A percentile compares a stretch with the other conserved stretches of the same genome.
These are phyloP conservation scores for Hycleus phaleratus DNA, from an alignment of 1,140 invertebrate species.

Conservation along the genomic window DNA sequence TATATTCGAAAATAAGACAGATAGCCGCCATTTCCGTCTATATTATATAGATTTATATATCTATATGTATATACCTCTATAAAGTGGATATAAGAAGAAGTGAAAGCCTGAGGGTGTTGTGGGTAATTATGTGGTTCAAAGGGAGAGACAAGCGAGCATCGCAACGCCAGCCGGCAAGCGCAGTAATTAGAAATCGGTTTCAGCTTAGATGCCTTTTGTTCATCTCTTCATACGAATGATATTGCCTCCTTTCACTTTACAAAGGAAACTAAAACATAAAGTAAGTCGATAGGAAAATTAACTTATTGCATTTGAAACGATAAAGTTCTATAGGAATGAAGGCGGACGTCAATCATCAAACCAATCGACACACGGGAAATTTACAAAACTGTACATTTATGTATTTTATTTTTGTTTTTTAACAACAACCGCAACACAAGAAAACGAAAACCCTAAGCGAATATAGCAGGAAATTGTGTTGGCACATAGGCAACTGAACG, in stretches of 20 bases:
- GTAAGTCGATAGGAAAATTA: slow-evolving; percentile 17
- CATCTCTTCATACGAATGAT: slow-evolving; percentile 19
- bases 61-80: too few relatives aligned
- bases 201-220: slow-evolving; percentile 21
- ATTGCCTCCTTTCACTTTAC: slow-evolving; percentile 14
- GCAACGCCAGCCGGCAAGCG: slow-evolving; percentile 19
- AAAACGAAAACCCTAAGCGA: too few relatives aligned
- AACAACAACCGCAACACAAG: too few relatives aligned
- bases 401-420: too few relatives aligned
- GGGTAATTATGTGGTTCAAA: slow-evolving; percentile 33
- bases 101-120: slow-evolving; percentile 25
- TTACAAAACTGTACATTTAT: too few relatives aligned
- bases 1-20: too few relatives aligned
- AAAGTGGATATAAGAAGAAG: neutral
- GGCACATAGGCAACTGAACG: too few relatives aligned
- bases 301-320: slow-evolving; percentile 8
- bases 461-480: too few relatives aligned
- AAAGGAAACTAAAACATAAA: slow-evolving; percentile 20
- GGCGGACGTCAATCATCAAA: neutral
- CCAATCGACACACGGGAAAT: too few relatives aligned
- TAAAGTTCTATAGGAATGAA: neutral
- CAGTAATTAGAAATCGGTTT: slow-evolving; percentile 28
- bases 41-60: too few relatives aligned
- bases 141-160: slow-evolving; percentile 23
- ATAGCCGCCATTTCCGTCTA: too few relatives aligned